A percentile compares a stretch with the other conserved stretches of the same genome.
Conservation (phyloP, 2,888 invertebrate species). For the Chrysolina haemoptera region DNA sequence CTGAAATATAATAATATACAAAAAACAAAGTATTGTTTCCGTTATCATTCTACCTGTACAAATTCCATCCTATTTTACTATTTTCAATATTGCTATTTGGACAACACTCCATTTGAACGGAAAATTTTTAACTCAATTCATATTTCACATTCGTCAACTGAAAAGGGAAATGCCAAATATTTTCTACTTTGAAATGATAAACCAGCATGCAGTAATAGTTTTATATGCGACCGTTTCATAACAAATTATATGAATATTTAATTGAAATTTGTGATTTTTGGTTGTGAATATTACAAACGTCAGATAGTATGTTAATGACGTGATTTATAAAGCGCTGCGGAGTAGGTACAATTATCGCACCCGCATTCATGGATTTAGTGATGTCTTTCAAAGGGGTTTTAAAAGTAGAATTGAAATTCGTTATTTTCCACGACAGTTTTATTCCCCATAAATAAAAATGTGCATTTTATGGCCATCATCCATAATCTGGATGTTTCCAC, state of each 20-base stretch:
- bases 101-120: neutral
- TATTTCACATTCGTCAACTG: neutral
- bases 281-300: neutral
- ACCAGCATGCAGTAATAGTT: neutral
- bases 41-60: too few relatives aligned
- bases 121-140: neutral
- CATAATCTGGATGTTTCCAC: too few relatives aligned
- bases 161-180: constrained; percentile 3
- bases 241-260: constrained; percentile 15
- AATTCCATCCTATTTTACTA: too few relatives aligned
- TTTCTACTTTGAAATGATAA: constrained; percentile 4
- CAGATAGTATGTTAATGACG: neutral
- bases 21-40: too few relatives aligned
- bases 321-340: neutral
- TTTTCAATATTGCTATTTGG: too few relatives aligned
- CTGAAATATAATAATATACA: too few relatives aligned
- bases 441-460: too few relatives aligned
- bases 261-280: constrained; percentile 7
- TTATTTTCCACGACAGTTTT: too few relatives aligned
- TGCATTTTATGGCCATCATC: too few relatives aligned
- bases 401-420: too few relatives aligned
- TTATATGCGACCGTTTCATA: neutral
- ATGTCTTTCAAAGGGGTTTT: too few relatives aligned
- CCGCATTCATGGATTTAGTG: neutral
- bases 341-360: neutral